Percentiles rank a stretch among this genome's conserved stretches.
Conservation (phyloP, 2,797 vertebrate species). For the Astyanax mexicanus region DNA sequence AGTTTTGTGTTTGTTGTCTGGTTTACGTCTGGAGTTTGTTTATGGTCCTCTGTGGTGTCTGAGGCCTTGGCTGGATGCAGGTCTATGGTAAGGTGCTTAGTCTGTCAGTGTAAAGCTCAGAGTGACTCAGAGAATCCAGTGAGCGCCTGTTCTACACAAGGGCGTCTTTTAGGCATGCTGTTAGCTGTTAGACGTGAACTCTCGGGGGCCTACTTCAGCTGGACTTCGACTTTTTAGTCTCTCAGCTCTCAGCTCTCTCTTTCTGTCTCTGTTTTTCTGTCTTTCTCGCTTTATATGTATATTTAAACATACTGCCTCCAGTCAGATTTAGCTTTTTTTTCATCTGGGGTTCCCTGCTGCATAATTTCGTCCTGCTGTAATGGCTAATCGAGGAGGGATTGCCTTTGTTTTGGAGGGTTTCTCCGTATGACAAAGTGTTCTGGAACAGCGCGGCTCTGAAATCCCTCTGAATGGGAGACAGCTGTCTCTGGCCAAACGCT, state of each 20-base stretch:
- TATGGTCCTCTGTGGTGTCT: constrained; percentile 48
- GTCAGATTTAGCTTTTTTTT: not conserved
- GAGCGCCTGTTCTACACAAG: constrained; percentile 45
- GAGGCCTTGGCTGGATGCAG: constrained; percentile 30
- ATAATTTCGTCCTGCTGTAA: constrained; percentile 66
- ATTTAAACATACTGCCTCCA: not conserved
- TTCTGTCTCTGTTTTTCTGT: constrained; percentile 21
- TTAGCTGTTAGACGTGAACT: constrained; percentile 44
- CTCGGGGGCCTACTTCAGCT: constrained; percentile 43
- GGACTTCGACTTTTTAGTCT: constrained; percentile 6
- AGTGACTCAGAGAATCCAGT: constrained; percentile 68
- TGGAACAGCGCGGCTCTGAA: constrained; percentile 89
- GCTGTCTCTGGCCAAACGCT: constrained; percentile 80
- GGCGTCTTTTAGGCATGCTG: constrained; percentile 51
- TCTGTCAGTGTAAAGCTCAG: constrained; percentile 49
- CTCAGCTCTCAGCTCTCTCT: constrained; percentile 7
- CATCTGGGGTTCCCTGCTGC: constrained; percentile 67
- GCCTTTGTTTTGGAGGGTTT: constrained; percentile 92
- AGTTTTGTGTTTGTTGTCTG: constrained; percentile 53
- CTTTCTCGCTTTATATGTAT: constrained; percentile 18
- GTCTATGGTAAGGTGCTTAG: constrained; percentile 52
- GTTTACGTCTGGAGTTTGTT: constrained; percentile 42
- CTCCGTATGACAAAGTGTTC: constrained; percentile 85
- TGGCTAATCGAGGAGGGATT: constrained; percentile 62
- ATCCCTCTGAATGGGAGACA: constrained; percentile 87